These are phyloP conservation scores for Solenodon paradoxus DNA, from an alignment of 2,113 vertebrate species.

Conservation along the genomic window DNA sequence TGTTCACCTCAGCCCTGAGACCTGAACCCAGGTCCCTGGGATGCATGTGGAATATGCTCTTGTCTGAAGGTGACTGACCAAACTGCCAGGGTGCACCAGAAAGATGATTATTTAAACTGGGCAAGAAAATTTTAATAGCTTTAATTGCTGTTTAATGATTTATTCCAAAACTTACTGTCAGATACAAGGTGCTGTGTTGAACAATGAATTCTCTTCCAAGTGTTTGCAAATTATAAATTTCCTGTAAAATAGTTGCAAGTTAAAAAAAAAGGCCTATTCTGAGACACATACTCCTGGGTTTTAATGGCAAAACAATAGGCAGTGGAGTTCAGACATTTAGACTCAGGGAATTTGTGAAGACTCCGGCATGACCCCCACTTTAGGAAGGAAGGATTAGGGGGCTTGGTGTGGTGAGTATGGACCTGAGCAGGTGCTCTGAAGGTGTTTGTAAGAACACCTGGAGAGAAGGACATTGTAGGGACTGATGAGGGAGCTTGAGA, in stretches of 20 bases:
- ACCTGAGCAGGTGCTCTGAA: neutral
- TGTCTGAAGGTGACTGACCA: too few species aligned
- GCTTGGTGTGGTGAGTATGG: neutral
- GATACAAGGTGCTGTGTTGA: neutral
- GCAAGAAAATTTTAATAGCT: neutral
- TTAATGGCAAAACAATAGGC: neutral
- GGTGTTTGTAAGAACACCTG: neutral
- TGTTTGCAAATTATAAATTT: conserved; percentile 8
- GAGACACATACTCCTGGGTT: neutral
- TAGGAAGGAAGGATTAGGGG: neutral
- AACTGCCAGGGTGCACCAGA: too few species aligned
- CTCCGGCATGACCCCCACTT: neutral
- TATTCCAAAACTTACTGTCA: neutral
- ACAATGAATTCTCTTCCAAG: conserved; percentile 10
- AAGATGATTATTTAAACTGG: conserved; percentile 9
- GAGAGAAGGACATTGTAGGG: neutral
- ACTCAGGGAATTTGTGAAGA: neutral
- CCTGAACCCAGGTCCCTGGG: too few species aligned
- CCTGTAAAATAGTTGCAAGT: neutral
- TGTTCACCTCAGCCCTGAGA: too few species aligned
- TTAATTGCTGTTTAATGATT: neutral
- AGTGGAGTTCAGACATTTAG: neutral
- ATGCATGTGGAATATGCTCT: too few species aligned
- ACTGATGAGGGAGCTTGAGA: neutral
- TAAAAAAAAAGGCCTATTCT: neutral